Percentiles rank a stretch among this genome's conserved stretches.
Conservation (phyloP, 2,113 vertebrate genomes). For the Tragulus kanchil region DNA sequence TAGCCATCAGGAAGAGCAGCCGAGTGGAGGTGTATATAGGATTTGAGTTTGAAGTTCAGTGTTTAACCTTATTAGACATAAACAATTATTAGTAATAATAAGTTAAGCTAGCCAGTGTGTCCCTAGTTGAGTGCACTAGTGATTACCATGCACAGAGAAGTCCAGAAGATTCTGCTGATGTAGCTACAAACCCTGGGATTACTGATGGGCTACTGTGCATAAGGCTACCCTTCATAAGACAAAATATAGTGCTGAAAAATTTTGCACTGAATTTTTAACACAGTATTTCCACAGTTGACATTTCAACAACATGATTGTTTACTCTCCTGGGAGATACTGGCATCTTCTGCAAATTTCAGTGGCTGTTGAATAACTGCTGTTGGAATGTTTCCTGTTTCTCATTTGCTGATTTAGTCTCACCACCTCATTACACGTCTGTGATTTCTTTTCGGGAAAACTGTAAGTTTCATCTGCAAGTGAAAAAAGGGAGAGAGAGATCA, state of each 20-base stretch:
- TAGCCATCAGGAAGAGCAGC: background rate
- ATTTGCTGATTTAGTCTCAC: slow-evolving; percentile 65
- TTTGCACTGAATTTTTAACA: slow-evolving; percentile 69
- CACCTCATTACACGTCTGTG: slow-evolving; percentile 50
- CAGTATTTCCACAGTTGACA: slow-evolving; percentile 68
- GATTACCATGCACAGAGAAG: background rate
- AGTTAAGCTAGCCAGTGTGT: slow-evolving; percentile 9
- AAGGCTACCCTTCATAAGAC: slow-evolving; percentile 48
- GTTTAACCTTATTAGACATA: slow-evolving; percentile 33
- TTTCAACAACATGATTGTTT: slow-evolving; percentile 72
- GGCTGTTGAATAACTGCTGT: slow-evolving; percentile 66
- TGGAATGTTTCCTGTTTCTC: slow-evolving; percentile 40
- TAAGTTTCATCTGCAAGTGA: slow-evolving; percentile 51
- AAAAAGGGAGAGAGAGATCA: slow-evolving; percentile 8
- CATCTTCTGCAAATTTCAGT: slow-evolving; percentile 77
- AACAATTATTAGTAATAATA: slow-evolving; percentile 52
- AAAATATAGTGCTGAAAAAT: slow-evolving; percentile 68
- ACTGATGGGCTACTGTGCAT: background rate
- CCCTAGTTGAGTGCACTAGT: slow-evolving; percentile 5
- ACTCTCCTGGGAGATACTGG: slow-evolving; percentile 64
- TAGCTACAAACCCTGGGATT: slow-evolving; percentile 26
- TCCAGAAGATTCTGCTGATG: slow-evolving; percentile 53
- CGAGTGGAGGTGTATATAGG: background rate
- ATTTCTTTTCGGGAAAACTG: slow-evolving; percentile 65
- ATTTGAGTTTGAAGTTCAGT: slow-evolving; percentile 10